Conservation (phyloP, 2,888 invertebrate species). For the Myopa testacea region DNA sequence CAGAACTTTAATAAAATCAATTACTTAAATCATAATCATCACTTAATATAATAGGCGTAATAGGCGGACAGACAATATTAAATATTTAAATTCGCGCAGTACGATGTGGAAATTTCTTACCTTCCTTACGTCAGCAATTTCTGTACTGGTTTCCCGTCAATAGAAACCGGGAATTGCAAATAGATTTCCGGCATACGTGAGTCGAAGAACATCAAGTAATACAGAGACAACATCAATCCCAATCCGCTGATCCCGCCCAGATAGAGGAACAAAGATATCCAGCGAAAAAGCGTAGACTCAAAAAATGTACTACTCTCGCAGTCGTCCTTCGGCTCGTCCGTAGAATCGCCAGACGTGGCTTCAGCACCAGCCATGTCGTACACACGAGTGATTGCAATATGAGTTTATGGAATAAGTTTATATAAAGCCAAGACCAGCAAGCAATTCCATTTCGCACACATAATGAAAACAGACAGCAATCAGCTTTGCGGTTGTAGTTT, state of each 20-base stretch:
- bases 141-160: conserved; percentile 60
- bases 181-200: conserved; percentile 66
- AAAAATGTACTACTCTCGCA: conserved; percentile 52
- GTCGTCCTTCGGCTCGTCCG: conserved; percentile 37
- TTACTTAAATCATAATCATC: no score
- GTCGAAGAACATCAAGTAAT: conserved; percentile 64
- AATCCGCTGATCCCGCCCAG: conserved; percentile 63
- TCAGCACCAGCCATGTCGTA: background rate
- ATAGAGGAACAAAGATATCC: conserved; percentile 61
- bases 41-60: no score
- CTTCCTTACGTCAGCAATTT: conserved; percentile 49
- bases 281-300: conserved; percentile 60
- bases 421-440: background rate
- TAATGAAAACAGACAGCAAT: conserved; percentile 45
- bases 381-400: background rate
- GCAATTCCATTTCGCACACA: background rate
- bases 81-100: no score
- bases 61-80: no score
- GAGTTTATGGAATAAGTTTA: conserved; percentile 7
- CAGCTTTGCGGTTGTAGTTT: conserved; percentile 26
- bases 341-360: background rate
- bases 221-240: conserved; percentile 61
- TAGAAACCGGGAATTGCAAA: conserved; percentile 61
- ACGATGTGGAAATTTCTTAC: no score
- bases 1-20: no score